Percentiles rank a stretch among this genome's conserved stretches.
phyloP scores from a whole-genome alignment of 2,113 vertebrate species.

The human region DNA sequence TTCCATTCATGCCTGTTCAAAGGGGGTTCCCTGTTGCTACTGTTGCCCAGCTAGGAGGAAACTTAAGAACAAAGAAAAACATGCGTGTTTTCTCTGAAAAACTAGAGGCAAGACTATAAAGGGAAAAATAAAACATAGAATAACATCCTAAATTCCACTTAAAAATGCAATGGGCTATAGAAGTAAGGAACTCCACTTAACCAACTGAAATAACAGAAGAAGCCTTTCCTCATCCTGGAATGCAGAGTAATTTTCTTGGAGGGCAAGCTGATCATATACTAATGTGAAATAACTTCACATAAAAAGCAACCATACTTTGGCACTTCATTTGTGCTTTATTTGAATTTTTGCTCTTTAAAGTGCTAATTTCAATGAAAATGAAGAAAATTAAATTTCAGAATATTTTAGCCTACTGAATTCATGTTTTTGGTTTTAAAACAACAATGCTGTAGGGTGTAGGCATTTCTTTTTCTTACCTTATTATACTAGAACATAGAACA shows the following conservation, averaged over 20 bases:
- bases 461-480: constrained; percentile 11
- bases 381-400: not conserved
- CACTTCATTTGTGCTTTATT: not conserved
- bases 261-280: not conserved
- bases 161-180: not conserved
- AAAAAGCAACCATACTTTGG: not conserved
- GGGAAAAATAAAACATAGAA: not conserved
- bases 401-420: not conserved
- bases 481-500: not conserved
- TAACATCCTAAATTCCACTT: not conserved
- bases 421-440: constrained; percentile 27
- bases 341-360: constrained; percentile 17
- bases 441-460: not conserved
- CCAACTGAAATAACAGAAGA: not conserved
- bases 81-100: not conserved
- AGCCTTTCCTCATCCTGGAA: not conserved
- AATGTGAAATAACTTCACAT: not conserved
- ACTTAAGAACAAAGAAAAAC: constrained; percentile 56
- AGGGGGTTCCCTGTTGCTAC: constrained; percentile 6
- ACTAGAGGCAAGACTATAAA: not conserved
- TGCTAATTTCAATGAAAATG: not conserved
- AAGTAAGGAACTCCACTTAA: not conserved
- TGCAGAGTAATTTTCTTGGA: not conserved
- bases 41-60: not conserved
- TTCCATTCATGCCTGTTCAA: not conserved